A percentile compares a stretch with the other conserved stretches of the same genome.
Conservation (phyloP, 1,140 invertebrate species). For the Drosophila kanapiae region DNA sequence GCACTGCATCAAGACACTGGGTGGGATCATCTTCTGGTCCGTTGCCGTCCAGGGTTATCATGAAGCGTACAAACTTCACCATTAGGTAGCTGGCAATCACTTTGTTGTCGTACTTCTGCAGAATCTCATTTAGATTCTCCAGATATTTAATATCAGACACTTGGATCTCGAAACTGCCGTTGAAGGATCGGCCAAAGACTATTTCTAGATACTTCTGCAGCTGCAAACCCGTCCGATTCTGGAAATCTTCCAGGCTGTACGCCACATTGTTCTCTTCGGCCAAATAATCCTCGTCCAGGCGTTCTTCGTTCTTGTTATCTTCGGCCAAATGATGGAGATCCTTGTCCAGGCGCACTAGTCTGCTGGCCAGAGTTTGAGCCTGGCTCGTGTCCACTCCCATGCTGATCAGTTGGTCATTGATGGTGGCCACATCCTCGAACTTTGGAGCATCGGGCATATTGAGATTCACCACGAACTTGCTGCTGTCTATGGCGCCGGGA, state of each 20-base stretch:
- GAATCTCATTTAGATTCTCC: background rate
- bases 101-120: background rate
- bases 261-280: background rate
- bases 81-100: conserved; percentile 2
- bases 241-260: background rate
- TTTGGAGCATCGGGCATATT: background rate
- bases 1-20: conserved; percentile 2
- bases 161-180: background rate
- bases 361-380: background rate
- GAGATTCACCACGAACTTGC: background rate
- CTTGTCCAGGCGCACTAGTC: background rate
- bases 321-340: background rate
- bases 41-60: conserved; percentile 4
- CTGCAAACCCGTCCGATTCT: background rate
- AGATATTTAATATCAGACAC: background rate
- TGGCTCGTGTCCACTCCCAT: background rate
- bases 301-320: background rate
- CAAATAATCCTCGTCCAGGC: background rate
- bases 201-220: background rate
- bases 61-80: conserved; percentile 9
- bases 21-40: background rate
- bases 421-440: background rate
- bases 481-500: background rate
- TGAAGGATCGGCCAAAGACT: background rate
- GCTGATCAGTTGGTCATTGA: background rate